phyloP scores from a whole-genome alignment of 92 coral and sea anemone genomes.

The Metridium senile region DNA sequence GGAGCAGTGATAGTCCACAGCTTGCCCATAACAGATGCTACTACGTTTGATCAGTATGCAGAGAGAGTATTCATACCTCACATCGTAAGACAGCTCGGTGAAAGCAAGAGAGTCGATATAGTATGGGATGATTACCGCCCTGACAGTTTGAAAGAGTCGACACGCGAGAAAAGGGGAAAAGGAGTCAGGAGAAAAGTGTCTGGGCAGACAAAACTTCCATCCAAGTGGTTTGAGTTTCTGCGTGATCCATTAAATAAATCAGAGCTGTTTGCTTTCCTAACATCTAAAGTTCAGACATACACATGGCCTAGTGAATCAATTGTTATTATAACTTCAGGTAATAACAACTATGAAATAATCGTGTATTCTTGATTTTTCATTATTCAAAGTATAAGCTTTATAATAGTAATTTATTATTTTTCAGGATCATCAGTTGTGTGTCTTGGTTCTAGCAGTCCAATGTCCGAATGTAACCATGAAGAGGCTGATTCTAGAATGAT shows the following conservation, averaged over 20 bases:
- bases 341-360: too few species aligned
- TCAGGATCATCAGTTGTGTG: conserved; percentile 15
- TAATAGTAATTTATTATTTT: background rate
- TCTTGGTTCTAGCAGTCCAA: conserved; percentile 2
- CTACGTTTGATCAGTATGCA: conserved; percentile 53
- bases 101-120: conserved; percentile 55
- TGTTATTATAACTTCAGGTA: conserved; percentile 10
- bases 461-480: conserved; percentile 47
- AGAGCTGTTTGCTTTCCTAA: conserved; percentile 18
- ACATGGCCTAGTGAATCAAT: background rate
- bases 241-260: conserved; percentile 21
- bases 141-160: conserved; percentile 47
- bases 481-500: conserved; percentile 16
- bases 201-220: conserved; percentile 31
- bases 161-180: conserved; percentile 57
- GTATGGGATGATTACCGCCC: conserved; percentile 58
- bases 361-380: background rate
- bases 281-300: background rate
- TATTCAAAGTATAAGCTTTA: too few species aligned
- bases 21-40: conserved; percentile 30
- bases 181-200: conserved; percentile 59
- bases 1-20: conserved; percentile 62
- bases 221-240: conserved; percentile 26
- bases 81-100: conserved; percentile 40
- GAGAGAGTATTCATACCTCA: conserved; percentile 49